Percentiles rank a stretch among this genome's conserved stretches.
These are phyloP conservation scores for Pantherophis guttatus DNA, from an alignment of 2,113 vertebrate species.

Conservation along the genomic window DNA sequence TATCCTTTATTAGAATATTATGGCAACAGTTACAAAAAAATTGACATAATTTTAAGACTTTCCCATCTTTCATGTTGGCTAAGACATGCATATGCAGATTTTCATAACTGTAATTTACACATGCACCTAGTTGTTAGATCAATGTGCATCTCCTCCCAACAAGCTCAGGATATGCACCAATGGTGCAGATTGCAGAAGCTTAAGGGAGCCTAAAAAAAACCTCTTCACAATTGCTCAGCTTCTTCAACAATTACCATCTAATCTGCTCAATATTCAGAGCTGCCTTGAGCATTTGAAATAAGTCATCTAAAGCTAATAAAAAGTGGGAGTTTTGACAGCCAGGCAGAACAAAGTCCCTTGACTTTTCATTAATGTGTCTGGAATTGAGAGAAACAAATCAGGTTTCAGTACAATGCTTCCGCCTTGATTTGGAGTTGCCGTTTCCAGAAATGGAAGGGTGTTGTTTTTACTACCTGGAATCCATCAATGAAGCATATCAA, in stretches of 20 bases:
- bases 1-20: background rate
- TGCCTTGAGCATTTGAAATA: constrained; percentile 64
- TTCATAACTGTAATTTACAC: background rate
- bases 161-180: background rate
- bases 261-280: constrained; percentile 60
- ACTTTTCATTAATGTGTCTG: constrained; percentile 31
- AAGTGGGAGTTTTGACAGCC: constrained; percentile 60
- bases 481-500: background rate
- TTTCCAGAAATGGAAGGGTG: background rate
- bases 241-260: constrained; percentile 57
- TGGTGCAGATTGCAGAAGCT: background rate
- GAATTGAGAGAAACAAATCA: constrained; percentile 32
- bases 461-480: constrained; percentile 31
- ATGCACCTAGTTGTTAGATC: background rate
- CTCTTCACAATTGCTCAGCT: constrained; percentile 50
- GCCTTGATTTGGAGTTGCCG: constrained; percentile 47
- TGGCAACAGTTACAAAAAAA: background rate
- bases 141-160: background rate
- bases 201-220: background rate
- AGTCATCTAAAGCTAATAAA: constrained; percentile 64
- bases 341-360: constrained; percentile 37
- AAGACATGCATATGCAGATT: background rate
- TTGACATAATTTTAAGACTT: background rate
- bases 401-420: constrained; percentile 36
- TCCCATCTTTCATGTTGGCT: background rate